Conservation (phyloP, 2,888 invertebrate genomes). For the Heteromurus nitidus region DNA sequence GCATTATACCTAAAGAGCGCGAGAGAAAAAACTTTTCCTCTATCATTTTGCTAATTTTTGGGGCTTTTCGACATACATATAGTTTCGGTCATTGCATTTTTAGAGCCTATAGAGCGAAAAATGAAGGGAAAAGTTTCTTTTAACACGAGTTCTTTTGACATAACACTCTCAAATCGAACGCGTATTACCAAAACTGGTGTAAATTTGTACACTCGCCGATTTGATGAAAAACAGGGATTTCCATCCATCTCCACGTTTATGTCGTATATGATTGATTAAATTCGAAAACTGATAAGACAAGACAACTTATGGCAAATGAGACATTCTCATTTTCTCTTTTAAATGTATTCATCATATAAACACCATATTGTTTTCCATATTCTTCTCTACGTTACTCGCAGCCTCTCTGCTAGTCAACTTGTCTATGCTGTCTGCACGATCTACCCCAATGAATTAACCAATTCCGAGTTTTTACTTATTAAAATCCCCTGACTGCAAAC, state of each 20-base stretch:
- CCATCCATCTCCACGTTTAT: no score
- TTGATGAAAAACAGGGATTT: no score
- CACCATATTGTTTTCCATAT: no score
- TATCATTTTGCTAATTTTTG: slow-evolving; percentile 9
- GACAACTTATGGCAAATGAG: not conserved
- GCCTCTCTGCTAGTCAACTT: not conserved
- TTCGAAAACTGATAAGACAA: not conserved
- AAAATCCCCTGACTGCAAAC: not conserved
- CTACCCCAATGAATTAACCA: not conserved
- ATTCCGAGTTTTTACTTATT: not conserved
- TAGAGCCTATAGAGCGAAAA: no score
- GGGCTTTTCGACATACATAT: no score
- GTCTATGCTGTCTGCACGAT: not conserved
- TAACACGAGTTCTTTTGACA: no score
- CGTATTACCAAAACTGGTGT: no score
- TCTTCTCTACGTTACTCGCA: not conserved
- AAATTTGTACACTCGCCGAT: no score
- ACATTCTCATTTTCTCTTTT: not conserved
- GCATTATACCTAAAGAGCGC: not conserved
- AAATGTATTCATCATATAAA: no score
- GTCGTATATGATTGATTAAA: slow-evolving; percentile 25
- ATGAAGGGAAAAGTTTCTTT: no score
- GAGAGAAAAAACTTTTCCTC: slow-evolving; percentile 6
- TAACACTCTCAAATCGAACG: no score
- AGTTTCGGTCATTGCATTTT: not conserved